phyloP scores from a whole-genome alignment of 2,888 invertebrate species.

The Lapara coniferarum region DNA sequence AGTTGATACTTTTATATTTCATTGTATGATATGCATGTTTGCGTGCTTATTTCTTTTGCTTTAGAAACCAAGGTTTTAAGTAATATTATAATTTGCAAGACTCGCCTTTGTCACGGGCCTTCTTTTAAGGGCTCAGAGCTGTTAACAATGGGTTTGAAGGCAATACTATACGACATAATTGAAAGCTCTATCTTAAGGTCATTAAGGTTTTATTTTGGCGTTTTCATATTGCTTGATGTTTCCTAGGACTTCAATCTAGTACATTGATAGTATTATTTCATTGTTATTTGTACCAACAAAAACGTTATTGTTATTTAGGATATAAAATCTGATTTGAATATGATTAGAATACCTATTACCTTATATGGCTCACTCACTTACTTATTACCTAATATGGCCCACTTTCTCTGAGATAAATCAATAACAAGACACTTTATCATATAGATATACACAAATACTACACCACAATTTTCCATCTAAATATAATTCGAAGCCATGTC shows the following conservation, averaged over 20 bases:
- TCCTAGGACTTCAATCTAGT: too few relatives aligned
- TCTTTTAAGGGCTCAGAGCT: not conserved
- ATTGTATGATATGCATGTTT: too few relatives aligned
- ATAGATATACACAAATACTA: not conserved
- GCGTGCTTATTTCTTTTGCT: not conserved
- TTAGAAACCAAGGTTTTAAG: not conserved
- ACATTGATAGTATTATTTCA: too few relatives aligned
- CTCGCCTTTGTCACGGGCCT: not conserved
- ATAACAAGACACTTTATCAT: too few relatives aligned
- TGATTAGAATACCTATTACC: too few relatives aligned
- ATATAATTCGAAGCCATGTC: conserved; percentile 30
- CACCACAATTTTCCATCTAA: not conserved
- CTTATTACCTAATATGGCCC: too few relatives aligned
- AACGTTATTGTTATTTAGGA: too few relatives aligned
- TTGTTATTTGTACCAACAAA: too few relatives aligned
- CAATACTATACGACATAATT: not conserved
- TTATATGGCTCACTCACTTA: too few relatives aligned
- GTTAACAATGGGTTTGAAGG: not conserved
- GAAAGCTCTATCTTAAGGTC: not conserved
- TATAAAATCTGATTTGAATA: too few relatives aligned
- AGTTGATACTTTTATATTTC: too few relatives aligned
- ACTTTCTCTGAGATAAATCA: too few relatives aligned
- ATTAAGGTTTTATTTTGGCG: not conserved
- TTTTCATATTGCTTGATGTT: not conserved
- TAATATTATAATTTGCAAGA: not conserved